phyloP scores from a whole-genome alignment of 2,113 vertebrate genomes.

The Galeopterus variegatus region DNA sequence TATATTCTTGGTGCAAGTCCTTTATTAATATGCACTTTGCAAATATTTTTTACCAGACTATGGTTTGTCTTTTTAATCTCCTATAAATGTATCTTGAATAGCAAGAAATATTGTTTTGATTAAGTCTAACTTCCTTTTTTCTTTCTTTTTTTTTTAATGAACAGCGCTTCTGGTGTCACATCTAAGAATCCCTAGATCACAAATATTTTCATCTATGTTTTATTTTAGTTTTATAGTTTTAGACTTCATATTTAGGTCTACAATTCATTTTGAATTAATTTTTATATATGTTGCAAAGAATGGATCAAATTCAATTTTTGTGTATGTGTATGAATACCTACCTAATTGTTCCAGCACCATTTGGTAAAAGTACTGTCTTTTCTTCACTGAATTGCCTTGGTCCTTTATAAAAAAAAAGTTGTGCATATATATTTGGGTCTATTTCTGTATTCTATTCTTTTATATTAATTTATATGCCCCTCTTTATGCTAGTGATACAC shows the following conservation, averaged over 20 bases:
- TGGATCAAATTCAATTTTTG: not conserved
- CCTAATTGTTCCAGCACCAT: not conserved
- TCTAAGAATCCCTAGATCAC: not conserved
- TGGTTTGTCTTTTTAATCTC: not conserved
- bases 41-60: not conserved
- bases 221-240: not conserved
- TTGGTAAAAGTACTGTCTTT: not conserved
- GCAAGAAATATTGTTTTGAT: not conserved
- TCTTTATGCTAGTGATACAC: not conserved
- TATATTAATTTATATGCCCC: not conserved
- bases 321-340: not conserved
- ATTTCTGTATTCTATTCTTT: not conserved
- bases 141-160: not conserved
- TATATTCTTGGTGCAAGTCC: not conserved
- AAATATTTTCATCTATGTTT: not conserved
- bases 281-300: not conserved
- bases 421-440: not conserved
- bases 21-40: not conserved
- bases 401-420: not conserved
- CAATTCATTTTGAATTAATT: not conserved
- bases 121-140: not conserved
- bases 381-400: not conserved
- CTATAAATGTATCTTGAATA: not conserved
- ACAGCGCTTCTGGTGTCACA: not conserved
- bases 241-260: not conserved